Base-by-base conservation (phyloP, 1,140 invertebrate genomes). In the Andrena cerasifolii region DNA sequence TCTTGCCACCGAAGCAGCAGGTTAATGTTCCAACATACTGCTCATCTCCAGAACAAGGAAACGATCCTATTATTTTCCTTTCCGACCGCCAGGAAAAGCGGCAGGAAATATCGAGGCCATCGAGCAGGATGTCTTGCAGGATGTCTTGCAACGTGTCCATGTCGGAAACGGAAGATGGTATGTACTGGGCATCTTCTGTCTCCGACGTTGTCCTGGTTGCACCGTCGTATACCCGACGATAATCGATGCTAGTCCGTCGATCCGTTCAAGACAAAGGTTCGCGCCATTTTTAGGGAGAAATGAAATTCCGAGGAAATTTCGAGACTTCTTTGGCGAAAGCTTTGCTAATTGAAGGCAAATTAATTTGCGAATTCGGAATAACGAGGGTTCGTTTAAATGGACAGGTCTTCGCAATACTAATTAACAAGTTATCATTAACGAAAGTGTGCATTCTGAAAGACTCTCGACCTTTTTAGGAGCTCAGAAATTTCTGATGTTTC, bases 181-280 rank as follows among this genome's bases (percentile, higher is more conserved):
- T 49, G 36, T n/a, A n/a, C n/a, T n/a, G 33, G 36, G 53, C 67
- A 71, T 58, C 67, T 45, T 71, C 53, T 71, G 67, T 71, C 54
- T 31, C 40, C 16, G 67, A 59, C 36, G 33, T 58, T 71, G 54
- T 71, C 53, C 53, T 24, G 26, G 14, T n/a, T 16, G 36, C 5
- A 12, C 18, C 53, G 67, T 45, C 51, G 1, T 33, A 45, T 16
- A 33, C 36, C 45, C 6, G 16, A 59, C 40, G 36, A 70, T 40
- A 70, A 70, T 56, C 51, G 66, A 70, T 56, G 66, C 36, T 58
- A 58, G 26, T 40, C 33, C 24, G 0, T 10, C 26, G 24, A 31
- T 28, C 51, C 53, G 24, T 21, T 24, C 3, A 45, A 1, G 14
- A 16, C n/a, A 43, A 45, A 56, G n/a, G 0, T 28, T 31, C 7